These are phyloP conservation scores for Amphiprion clarkii DNA, from an alignment of 2,797 vertebrate genomes.

Conservation along the genomic window DNA sequence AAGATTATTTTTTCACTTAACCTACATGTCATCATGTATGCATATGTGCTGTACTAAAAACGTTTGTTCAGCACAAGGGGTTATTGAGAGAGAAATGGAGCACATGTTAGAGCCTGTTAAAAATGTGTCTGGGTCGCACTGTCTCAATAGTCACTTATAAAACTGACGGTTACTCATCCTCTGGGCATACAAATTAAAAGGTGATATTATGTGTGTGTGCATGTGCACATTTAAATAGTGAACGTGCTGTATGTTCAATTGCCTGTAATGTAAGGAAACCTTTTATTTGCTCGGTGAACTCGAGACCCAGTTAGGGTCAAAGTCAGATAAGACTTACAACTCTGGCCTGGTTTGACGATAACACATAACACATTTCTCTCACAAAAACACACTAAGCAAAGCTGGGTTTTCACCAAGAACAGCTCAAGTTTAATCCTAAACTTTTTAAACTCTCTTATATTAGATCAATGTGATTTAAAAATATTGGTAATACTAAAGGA, in stretches of 20 bases:
- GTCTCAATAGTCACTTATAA: too few relatives aligned
- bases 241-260: not conserved
- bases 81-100: not conserved
- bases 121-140: constrained; percentile 37
- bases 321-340: constrained; percentile 32
- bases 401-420: not conserved
- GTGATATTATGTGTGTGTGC: not conserved
- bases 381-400: constrained; percentile 3
- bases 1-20: too few relatives aligned
- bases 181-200: not conserved
- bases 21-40: not conserved
- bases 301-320: constrained; percentile 4
- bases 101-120: constrained; percentile 55
- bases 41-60: not conserved
- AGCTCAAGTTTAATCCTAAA: not conserved
- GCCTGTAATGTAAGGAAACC: constrained; percentile 4
- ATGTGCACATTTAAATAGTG: not conserved
- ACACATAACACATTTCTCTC: constrained; percentile 9
- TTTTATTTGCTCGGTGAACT: constrained; percentile 27
- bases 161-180: too few relatives aligned
- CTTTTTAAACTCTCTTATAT: not conserved
- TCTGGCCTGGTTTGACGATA: constrained; percentile 6
- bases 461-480: not conserved
- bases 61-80: too few relatives aligned
- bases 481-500: not conserved